These are phyloP conservation scores for Dasysyrphus albostriatus DNA, from an alignment of 2,888 invertebrate species.

Conservation along the genomic window DNA sequence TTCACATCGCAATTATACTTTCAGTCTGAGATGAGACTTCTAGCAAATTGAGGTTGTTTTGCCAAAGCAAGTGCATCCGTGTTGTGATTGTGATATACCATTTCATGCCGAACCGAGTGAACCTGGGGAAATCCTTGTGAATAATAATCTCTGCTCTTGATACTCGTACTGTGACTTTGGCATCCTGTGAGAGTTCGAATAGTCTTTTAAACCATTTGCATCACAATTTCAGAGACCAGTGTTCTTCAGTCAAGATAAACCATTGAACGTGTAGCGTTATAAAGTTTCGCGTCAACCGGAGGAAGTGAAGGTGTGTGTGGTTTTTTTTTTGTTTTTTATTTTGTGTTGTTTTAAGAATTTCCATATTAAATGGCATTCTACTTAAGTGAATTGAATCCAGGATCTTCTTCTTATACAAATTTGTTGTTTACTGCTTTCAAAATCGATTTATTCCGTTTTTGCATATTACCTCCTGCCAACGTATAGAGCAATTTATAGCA, in stretches of 20 bases:
- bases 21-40: conserved; percentile 62
- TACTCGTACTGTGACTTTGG: conserved; percentile 11
- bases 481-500: neutral
- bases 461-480: neutral
- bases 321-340: neutral
- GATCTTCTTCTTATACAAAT: conserved; percentile 2
- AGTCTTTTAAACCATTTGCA: conserved; percentile 64
- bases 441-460: conserved; percentile 20
- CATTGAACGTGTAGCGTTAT: conserved; percentile 61
- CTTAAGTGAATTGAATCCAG: conserved; percentile 46
- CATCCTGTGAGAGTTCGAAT: conserved; percentile 49
- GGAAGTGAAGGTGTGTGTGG: conserved; percentile 57
- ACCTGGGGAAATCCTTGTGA: conserved; percentile 64
- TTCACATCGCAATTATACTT: conserved; percentile 64
- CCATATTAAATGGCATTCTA: conserved; percentile 25
- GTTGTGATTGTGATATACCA: conserved; percentile 24
- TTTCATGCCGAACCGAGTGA: conserved; percentile 66
- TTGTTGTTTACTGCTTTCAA: conserved; percentile 30
- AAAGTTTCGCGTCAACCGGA: conserved; percentile 59
- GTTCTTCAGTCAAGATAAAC: conserved; percentile 66
- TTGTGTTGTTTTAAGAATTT: conserved; percentile 34
- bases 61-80: conserved; percentile 46
- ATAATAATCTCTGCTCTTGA: conserved; percentile 38
- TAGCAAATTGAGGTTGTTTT: conserved; percentile 54
- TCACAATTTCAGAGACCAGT: conserved; percentile 48